Percentiles rank a stretch among this genome's conserved stretches.
Evolutionary conservation across 2,797 vertebrate species (phyloP).

Genomic region (Zalophus californianus): DNA sequence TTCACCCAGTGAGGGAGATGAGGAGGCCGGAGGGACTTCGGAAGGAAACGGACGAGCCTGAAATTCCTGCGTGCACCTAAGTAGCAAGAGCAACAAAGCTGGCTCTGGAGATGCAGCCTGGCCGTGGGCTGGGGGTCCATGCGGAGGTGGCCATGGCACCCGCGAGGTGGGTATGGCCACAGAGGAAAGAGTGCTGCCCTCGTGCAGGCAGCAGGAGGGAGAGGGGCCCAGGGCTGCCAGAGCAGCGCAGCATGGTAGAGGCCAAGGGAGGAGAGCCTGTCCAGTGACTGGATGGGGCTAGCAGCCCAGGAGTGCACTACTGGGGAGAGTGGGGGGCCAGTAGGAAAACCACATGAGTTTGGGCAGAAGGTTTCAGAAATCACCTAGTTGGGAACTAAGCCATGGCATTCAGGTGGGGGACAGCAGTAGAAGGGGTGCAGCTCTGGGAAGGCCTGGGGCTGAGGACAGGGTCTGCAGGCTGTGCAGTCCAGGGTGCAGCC

Average conservation of each 20-base stretch:
- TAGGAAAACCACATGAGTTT: neutral
- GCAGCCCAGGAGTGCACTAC: neutral
- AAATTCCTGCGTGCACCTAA: neutral
- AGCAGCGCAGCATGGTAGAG: neutral
- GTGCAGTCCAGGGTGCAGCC: neutral
- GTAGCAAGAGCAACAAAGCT: neutral
- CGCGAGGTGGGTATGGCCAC: neutral
- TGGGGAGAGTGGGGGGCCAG: neutral
- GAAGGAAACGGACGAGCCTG: neutral
- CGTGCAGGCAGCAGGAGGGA: neutral
- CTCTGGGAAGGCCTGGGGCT: neutral
- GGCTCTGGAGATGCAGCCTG: neutral
- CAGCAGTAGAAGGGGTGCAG: neutral
- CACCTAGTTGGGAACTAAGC: neutral
- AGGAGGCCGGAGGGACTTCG: neutral
- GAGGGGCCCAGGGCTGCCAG: neutral
- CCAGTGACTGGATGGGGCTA: neutral
- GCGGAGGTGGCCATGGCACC: neutral
- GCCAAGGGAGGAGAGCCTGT: neutral
- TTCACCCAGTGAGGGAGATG: neutral
- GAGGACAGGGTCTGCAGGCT: neutral
- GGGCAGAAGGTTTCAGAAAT: neutral
- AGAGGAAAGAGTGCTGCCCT: neutral
- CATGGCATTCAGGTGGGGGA: neutral
- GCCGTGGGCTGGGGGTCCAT: neutral